phyloP scores from a whole-genome alignment of 1,140 invertebrate species.

The Polypedilum pembai region DNA sequence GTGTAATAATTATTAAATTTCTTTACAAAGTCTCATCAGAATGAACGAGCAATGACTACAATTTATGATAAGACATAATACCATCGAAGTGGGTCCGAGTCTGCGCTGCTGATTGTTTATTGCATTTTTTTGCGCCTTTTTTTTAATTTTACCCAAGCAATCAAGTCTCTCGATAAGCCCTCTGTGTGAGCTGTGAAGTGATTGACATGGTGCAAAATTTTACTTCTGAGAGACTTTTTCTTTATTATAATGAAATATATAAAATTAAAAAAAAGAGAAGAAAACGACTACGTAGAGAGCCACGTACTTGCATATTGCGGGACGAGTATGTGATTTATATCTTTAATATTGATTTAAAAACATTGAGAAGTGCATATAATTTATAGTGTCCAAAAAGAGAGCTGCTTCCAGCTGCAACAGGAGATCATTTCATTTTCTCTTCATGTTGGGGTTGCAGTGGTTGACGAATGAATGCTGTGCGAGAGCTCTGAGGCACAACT shows the following conservation, averaged over 20 bases:
- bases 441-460: not conserved
- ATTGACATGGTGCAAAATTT: conserved; percentile 28
- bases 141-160: not conserved
- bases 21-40: no score
- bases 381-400: conserved; percentile 6
- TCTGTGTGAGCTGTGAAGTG: conserved; percentile 16
- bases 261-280: not conserved
- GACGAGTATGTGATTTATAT: conserved; percentile 25
- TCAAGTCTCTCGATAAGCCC: not conserved
- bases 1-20: conserved; percentile 1
- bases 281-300: not conserved
- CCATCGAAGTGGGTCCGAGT: no score
- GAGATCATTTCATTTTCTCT: not conserved
- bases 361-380: conserved; percentile 15
- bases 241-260: conserved; percentile 8
- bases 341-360: conserved; percentile 26
- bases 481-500: not conserved
- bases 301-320: not conserved
- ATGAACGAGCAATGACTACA: no score
- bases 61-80: no score
- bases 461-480: not conserved
- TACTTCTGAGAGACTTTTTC: not conserved
- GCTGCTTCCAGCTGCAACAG: not conserved
- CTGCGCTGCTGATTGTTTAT: not conserved
- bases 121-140: not conserved